Conservation (phyloP, 2,113 vertebrate species). For the Hydrochoerus hydrochaeris region DNA sequence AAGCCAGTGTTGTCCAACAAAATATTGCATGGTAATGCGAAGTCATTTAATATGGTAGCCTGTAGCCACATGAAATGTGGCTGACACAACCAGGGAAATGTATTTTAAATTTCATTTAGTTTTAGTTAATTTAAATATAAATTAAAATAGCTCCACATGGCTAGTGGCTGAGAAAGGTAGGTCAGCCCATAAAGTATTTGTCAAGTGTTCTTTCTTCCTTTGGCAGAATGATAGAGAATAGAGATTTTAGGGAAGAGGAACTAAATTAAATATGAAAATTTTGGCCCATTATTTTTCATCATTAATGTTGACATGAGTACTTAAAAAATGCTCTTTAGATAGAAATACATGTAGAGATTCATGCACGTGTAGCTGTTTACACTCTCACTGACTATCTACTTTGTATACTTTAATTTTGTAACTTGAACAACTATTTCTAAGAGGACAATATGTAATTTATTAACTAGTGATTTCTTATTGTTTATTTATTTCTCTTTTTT, state of each 20-base stretch:
- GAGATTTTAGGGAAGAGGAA: not conserved
- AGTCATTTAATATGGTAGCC: not conserved
- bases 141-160: not conserved
- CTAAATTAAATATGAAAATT: not conserved
- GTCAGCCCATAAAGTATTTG: not conserved
- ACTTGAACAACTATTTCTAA: too few species aligned
- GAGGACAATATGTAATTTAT: too few species aligned
- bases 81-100: not conserved
- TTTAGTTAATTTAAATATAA: not conserved
- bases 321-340: conserved; percentile 31
- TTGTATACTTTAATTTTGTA: too few species aligned
- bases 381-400: too few species aligned
- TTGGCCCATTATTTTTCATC: not conserved
- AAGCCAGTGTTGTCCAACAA: not conserved
- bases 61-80: not conserved
- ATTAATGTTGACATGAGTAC: not conserved
- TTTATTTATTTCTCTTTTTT: too few species aligned
- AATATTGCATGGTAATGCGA: not conserved
- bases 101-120: not conserved
- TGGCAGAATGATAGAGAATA: not conserved
- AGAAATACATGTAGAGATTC: too few species aligned
- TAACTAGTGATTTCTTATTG: too few species aligned
- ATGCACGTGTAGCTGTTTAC: too few species aligned
- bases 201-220: not conserved
- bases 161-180: not conserved